These are phyloP conservation scores for Hydrotaea diabolus DNA, from an alignment of 2,888 invertebrate species.

Conservation along the genomic window DNA sequence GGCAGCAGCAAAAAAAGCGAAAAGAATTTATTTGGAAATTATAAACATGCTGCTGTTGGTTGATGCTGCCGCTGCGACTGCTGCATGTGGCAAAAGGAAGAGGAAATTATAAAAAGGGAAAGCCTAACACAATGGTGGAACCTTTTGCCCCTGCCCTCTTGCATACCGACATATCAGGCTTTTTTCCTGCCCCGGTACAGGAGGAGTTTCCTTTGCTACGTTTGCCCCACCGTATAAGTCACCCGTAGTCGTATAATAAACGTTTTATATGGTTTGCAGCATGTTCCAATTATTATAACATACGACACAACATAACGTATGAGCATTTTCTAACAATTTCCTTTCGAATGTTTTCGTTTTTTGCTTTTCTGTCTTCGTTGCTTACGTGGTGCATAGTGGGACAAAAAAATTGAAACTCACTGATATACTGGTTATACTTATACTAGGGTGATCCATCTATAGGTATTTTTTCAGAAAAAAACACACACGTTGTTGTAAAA, in stretches of 20 bases:
- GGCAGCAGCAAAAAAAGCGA: background rate
- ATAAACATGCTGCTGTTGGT: slow-evolving; percentile 70
- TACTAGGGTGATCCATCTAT: too few relatives aligned
- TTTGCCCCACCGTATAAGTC: slow-evolving; percentile 45
- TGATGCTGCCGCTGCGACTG: background rate
- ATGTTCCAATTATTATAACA: slow-evolving; percentile 78
- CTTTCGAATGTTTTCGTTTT: slow-evolving; percentile 34
- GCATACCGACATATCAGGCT: background rate
- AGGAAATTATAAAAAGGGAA: slow-evolving; percentile 27
- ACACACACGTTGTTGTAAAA: too few relatives aligned
- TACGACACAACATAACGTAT: slow-evolving; percentile 61
- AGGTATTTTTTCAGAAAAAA: too few relatives aligned
- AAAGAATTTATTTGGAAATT: slow-evolving; percentile 31
- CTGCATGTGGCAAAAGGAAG: background rate
- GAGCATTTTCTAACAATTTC: slow-evolving; percentile 68
- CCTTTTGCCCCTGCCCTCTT: slow-evolving; percentile 28
- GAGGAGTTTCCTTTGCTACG: slow-evolving; percentile 69
- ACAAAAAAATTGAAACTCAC: too few relatives aligned
- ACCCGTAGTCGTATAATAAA: slow-evolving; percentile 69
- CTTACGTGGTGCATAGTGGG: background rate
- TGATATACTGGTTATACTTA: too few relatives aligned
- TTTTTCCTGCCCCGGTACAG: background rate
- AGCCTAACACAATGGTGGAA: slow-evolving; percentile 69
- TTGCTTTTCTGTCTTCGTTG: background rate
- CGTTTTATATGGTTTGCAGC: slow-evolving; percentile 79